Conservation (phyloP, 2,888 invertebrate genomes). For the Plemyria rubiginata region DNA sequence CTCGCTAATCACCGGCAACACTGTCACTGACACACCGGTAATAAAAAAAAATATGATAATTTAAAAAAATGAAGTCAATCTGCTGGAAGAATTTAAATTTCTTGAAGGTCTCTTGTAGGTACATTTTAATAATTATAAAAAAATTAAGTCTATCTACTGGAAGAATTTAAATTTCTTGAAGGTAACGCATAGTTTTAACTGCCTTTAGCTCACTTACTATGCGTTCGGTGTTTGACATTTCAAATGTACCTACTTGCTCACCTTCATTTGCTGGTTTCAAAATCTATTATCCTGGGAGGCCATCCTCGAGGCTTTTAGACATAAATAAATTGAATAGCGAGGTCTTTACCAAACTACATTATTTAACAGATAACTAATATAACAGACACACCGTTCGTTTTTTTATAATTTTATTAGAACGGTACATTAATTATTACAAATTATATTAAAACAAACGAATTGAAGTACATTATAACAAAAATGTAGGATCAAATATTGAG, state of each 20-base stretch:
- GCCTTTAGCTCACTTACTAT: constrained; percentile 3
- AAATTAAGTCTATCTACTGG: neutral
- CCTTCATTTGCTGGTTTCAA: constrained; percentile 20
- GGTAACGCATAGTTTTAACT: constrained; percentile 16
- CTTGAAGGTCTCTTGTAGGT: constrained; percentile 19
- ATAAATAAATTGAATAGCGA: neutral
- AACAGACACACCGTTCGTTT: no score
- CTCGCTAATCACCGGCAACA: no score
- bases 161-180: constrained; percentile 15
- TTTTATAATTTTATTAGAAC: no score
- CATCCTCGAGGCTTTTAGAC: constrained; percentile 4
- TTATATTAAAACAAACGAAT: no score
- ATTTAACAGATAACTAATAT: no score
- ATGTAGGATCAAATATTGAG: no score
- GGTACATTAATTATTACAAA: no score
- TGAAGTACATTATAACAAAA: no score
- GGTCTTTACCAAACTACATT: no score
- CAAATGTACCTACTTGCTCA: constrained; percentile 14
- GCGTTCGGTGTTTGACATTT: constrained; percentile 20
- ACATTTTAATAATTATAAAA: neutral
- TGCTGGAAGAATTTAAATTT: neutral
- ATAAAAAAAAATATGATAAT: no score
- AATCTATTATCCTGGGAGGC: constrained; percentile 3
- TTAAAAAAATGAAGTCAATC: neutral
- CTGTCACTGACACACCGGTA: no score